Evolutionary conservation across 2,797 vertebrate species (phyloP).

Genomic region (Gadopsis bispinosus): DNA sequence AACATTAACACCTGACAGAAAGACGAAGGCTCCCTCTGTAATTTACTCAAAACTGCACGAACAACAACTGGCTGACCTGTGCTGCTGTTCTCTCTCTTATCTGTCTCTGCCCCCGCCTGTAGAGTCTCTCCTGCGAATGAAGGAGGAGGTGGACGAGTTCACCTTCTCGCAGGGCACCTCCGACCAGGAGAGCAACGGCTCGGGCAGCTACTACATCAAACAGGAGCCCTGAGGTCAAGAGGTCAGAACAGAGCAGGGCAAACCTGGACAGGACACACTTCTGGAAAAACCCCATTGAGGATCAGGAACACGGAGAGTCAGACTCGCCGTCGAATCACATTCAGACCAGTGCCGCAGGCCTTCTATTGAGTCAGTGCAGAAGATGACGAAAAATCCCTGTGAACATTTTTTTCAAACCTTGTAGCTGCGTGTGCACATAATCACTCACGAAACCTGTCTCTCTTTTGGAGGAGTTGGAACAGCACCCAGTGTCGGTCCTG

Average conservation of each 20-base stretch:
- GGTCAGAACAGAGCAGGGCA: conserved; percentile 8
- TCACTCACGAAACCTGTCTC: conserved; percentile 36
- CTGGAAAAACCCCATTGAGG: conserved; percentile 16
- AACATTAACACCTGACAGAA: not conserved
- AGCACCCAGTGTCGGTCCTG: conserved; percentile 28
- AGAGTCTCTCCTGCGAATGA: conserved; percentile 93
- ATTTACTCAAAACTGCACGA: conserved; percentile 4
- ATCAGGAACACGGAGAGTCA: conserved; percentile 31
- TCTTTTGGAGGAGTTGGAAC: not conserved
- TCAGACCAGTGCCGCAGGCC: conserved; percentile 47
- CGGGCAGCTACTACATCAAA: conserved; percentile 97
- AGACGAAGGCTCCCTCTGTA: not conserved
- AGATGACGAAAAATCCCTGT: conserved; percentile 3
- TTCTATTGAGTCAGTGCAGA: conserved; percentile 22
- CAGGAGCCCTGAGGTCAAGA: conserved; percentile 90
- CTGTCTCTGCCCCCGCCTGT: conserved; percentile 46
- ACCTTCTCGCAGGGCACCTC: conserved; percentile 95
- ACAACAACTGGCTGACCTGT: conserved; percentile 40
- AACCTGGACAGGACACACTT: conserved; percentile 18
- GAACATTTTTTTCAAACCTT: conserved; percentile 39
- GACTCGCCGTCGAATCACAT: conserved; percentile 35
- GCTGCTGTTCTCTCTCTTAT: conserved; percentile 48
- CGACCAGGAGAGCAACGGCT: conserved; percentile 98
- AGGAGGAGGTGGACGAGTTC: conserved; percentile 96
- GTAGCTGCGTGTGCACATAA: conserved; percentile 51